Conservation (phyloP, 1,140 invertebrate species). For the Cephus cinctus region DNA sequence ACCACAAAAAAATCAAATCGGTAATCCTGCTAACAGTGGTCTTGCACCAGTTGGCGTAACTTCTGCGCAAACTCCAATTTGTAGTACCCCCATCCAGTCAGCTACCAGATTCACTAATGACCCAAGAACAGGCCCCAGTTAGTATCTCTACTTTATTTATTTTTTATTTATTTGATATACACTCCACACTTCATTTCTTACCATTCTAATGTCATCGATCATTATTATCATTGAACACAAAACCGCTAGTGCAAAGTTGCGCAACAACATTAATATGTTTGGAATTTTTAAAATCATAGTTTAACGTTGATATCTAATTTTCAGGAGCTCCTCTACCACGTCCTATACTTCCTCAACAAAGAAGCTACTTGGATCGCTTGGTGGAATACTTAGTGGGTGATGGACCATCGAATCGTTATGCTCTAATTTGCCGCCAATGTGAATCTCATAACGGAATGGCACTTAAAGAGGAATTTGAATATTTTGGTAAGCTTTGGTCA, state of each 20-base stretch:
- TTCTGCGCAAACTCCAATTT: conserved; percentile 19
- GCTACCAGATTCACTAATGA: conserved; percentile 31
- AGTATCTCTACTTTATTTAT: not conserved
- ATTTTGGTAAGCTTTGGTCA: conserved; percentile 63
- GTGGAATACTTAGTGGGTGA: conserved; percentile 95
- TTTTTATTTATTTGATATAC: no score
- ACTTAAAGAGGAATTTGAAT: conserved; percentile 94
- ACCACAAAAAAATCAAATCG: conserved; percentile 23
- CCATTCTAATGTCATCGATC: no score
- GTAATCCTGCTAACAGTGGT: conserved; percentile 17
- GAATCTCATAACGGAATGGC: conserved; percentile 96
- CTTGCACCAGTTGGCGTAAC: conserved; percentile 20
- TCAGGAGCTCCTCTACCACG: conserved; percentile 49
- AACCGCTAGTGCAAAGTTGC: no score
- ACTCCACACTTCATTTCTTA: no score
- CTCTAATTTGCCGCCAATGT: conserved; percentile 90
- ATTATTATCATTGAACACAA: no score
- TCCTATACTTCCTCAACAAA: conserved; percentile 60
- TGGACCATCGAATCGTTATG: conserved; percentile 91
- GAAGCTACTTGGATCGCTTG: conserved; percentile 78
- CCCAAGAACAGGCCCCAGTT: conserved; percentile 7
- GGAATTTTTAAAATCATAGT: not conserved
- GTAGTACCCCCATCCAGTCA: conserved; percentile 24
- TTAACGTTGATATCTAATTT: not conserved
- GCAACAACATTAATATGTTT: not conserved